Evolutionary conservation across 2,113 vertebrate genomes (phyloP), one percentile per base, ranked within the genome.

Genomic region (Solenodon paradoxus): DNA sequence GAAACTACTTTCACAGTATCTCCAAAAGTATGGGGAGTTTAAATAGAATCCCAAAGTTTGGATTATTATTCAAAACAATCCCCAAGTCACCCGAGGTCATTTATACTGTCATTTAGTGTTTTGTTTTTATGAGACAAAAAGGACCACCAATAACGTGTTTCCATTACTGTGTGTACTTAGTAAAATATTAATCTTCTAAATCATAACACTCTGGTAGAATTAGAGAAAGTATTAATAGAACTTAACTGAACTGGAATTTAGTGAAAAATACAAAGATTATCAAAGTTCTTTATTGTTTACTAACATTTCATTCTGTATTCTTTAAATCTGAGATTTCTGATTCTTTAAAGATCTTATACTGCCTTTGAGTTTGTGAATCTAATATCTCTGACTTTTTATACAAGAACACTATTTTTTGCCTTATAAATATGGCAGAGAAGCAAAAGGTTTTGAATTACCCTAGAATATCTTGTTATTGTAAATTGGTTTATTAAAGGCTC

Each of bases 61-160:
- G 28, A 42, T 87, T 90, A 57, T 96, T 95, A 88, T 93, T 95
- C 92, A 94, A 95, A 97, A 96, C 57, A 93, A 90, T 75, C 47
- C 35, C 53, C 5, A 45, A 92, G 69, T 45, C 38, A 68, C 32
- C 40, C 47, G 20, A 93, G 20, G 35, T 71, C 95, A 35, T 81
- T 64, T 79, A 2, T 15, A 47, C 22, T 77, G 19, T 79, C 64
- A 79, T 77, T 93, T 61, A 55, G 1, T 49, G 6, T 3, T 63
- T 32, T 49, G 5, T 59, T 59, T 75, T 90, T 38, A 69, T 47
- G 17, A 20, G 59, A 20, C 47, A 49, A 80, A 84, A 53, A 0
- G 17, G 1, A 61, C 2, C 35, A 16, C 5, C 55, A 74, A 12
- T 49, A 19, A 84, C 66, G 26, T 9, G 68, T 94, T 79, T 82